Percentiles rank a stretch among this genome's conserved stretches.
Evolutionary conservation across 92 coral and sea anemone species (phyloP).

Genomic region (Epizoanthus scotinus): DNA sequence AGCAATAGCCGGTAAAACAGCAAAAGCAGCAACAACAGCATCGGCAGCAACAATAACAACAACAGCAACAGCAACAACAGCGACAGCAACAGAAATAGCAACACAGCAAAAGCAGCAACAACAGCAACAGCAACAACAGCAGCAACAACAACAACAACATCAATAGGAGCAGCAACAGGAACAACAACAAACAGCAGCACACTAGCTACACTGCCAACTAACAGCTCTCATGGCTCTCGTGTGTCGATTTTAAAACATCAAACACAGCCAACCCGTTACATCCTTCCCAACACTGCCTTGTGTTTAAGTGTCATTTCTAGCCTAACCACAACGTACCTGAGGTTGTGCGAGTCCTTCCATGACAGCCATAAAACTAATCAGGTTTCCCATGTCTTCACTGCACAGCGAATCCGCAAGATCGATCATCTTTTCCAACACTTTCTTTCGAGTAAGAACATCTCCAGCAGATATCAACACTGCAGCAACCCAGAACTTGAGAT

Average conservation of each 20-base stretch:
- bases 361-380: slow-evolving; percentile 95
- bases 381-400: slow-evolving; percentile 89
- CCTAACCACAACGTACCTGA: slow-evolving; percentile 59
- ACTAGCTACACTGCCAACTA: too few relatives aligned
- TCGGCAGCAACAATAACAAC: background rate
- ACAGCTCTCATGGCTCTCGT: too few relatives aligned
- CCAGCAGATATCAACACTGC: slow-evolving; percentile 92
- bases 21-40: background rate
- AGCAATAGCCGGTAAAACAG: background rate
- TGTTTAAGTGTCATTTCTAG: background rate
- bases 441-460: slow-evolving; percentile 71
- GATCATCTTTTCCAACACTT: slow-evolving; percentile 79
- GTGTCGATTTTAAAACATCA: too few relatives aligned
- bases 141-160: slow-evolving; percentile 10
- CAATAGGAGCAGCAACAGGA: too few relatives aligned
- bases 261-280: too few relatives aligned
- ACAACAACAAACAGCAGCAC: background rate
- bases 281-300: background rate
- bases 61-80: slow-evolving; percentile 5
- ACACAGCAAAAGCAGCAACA: too few relatives aligned
- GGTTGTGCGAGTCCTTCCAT: slow-evolving; percentile 92
- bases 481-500: slow-evolving; percentile 79
- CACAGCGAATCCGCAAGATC: slow-evolving; percentile 87
- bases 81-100: too few relatives aligned
- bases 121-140: slow-evolving; percentile 2